Evolutionary conservation across 1,140 invertebrate species (phyloP).

Genomic region (Drosophila saltans): DNA sequence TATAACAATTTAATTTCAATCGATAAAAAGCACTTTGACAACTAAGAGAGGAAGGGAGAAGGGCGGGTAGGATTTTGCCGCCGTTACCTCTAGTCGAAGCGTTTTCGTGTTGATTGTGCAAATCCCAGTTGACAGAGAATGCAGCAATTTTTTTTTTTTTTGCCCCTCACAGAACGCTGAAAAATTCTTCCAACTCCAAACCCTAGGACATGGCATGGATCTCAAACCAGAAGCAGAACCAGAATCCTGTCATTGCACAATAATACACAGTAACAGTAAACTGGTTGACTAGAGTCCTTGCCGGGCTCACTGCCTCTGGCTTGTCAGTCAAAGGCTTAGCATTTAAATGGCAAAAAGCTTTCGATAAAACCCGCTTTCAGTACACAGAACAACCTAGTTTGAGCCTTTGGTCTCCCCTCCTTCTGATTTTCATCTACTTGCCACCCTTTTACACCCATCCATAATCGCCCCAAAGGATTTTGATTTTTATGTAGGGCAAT

Average conservation of each 20-base stretch:
- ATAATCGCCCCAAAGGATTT: conserved; percentile 23
- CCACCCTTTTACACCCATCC: not conserved
- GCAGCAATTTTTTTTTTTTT: conserved; percentile 35
- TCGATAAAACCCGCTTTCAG: conserved; percentile 39
- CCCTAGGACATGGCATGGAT: not conserved
- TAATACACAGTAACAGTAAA: conserved; percentile 24
- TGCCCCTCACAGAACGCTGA: not conserved
- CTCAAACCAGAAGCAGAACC: not conserved
- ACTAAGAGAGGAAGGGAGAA: not conserved
- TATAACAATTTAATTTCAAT: conserved; percentile 6
- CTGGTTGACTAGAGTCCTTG: not conserved
- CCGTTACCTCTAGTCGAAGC: not conserved
- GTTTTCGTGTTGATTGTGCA: conserved; percentile 50
- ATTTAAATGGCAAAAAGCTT: conserved; percentile 57
- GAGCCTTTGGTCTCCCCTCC: not conserved
- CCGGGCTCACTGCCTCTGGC: conserved; percentile 14
- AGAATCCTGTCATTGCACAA: conserved; percentile 45
- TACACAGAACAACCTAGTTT: not conserved
- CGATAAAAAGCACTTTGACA: conserved; percentile 6
- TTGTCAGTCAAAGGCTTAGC: conserved; percentile 57
- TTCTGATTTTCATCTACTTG: too few species aligned
- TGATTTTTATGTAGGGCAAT: conserved; percentile 35
- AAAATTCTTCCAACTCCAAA: conserved; percentile 28
- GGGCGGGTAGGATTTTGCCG: not conserved
- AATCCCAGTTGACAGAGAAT: conserved; percentile 51